Base-by-base conservation (phyloP, 2,797 vertebrate species). In the Eospalax fontanierii region DNA sequence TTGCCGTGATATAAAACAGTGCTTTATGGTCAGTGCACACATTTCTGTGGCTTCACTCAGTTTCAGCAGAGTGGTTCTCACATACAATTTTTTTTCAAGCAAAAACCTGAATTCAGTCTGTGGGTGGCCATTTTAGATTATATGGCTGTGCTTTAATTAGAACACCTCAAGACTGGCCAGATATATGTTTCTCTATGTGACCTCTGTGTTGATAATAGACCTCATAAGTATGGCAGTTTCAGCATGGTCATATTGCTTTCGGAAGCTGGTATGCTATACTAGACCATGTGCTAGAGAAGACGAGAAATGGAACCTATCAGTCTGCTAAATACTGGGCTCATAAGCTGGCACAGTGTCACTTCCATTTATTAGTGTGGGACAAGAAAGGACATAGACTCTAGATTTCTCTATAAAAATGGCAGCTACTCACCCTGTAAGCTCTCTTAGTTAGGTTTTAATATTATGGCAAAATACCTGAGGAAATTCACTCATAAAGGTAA, bases 251-350 rank as follows among this genome's bases (percentile, higher is more conserved):
- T 65, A 71, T 11, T 22, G 70, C 74, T 50, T 83, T 19, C 54
- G 6, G 40, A 22, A 38, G 35, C 21, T 80, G n/a, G 35, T n/a
- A 59, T 82, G 33, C 24, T 65, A 40, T 91, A 90, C 57, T 68
- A 87, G 2, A 95, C 22, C 66, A 81, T 81, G 38, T 73, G 15
- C 87, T 78, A 40, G 26, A 73, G 40, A 57, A 93, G 26, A 80
- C 74, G 68, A 50, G 75, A 93, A 91, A 35, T 74, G 4, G 30
- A 76, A 80, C 14, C 61, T 74, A 6, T 24, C 50, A 87, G 18
- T 57, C 33, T 81, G 18, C 54, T 71, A 54, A 66, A 78, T 84
- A 33, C 18, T 50, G 6, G 33, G 78, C 63, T 93, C 35, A 35
- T 79, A 91, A 92, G 54, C 78, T 65, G 38, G 73, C 71, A 66